Evolutionary conservation across 2,888 invertebrate species (phyloP).

Genomic region (Capitulum mitella): DNA sequence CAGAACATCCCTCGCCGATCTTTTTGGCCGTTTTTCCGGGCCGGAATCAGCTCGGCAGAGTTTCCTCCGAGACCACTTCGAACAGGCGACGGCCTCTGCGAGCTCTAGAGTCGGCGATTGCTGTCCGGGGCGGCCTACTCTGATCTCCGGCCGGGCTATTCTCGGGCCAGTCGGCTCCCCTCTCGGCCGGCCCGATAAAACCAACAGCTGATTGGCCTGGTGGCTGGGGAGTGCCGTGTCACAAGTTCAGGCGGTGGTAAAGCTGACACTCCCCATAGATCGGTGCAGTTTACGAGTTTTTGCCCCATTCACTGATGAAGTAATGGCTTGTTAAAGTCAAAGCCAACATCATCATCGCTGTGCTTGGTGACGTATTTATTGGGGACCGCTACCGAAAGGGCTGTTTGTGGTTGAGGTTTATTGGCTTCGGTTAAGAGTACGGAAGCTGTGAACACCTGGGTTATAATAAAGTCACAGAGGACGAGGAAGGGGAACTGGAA

Average conservation of each 20-base stretch:
- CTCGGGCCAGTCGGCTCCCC: too few species aligned
- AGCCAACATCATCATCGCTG: neutral
- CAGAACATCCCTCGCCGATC: too few species aligned
- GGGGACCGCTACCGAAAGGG: neutral
- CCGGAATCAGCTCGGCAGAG: too few species aligned
- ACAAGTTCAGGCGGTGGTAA: neutral
- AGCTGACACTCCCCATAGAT: neutral
- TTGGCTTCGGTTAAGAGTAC: neutral
- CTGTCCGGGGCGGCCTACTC: too few species aligned
- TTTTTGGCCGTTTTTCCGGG: too few species aligned
- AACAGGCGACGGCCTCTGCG: too few species aligned
- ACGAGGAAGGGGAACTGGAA: too few species aligned
- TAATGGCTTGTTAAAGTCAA: conserved; percentile 10
- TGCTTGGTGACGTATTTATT: conserved; percentile 4
- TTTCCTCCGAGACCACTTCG: too few species aligned
- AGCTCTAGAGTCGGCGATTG: too few species aligned
- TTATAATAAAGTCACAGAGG: too few species aligned
- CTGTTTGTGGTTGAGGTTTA: neutral
- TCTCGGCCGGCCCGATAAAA: too few species aligned
- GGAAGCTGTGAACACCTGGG: neutral
- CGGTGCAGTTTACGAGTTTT: neutral
- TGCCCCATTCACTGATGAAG: conserved; percentile 16
- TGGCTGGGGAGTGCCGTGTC: neutral
- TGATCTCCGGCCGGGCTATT: too few species aligned
- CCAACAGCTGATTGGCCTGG: neutral